A percentile compares a stretch with the other conserved stretches of the same genome.
These are phyloP conservation scores for Coptotermes formosanus DNA, from an alignment of 1,140 invertebrate genomes.

Conservation along the genomic window DNA sequence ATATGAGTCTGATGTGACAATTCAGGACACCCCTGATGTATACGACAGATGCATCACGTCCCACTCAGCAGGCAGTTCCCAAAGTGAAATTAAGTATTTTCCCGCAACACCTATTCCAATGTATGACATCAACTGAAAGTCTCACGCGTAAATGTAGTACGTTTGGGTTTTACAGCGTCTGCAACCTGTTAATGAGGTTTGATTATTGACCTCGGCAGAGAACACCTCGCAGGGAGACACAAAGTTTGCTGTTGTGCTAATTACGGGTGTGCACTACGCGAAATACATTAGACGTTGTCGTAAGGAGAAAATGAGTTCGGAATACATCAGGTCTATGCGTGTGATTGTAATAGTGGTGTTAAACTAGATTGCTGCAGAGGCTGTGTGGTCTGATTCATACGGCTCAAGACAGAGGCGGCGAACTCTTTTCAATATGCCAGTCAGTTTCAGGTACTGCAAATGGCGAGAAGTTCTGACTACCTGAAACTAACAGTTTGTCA, in stretches of 20 bases:
- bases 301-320: background rate
- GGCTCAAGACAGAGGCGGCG: too few relatives aligned
- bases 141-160: background rate
- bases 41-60: background rate
- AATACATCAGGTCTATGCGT: background rate
- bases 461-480: too few relatives aligned
- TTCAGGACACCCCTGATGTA: background rate
- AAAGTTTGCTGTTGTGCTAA: background rate
- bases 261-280: background rate
- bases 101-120: background rate
- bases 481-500: too few relatives aligned
- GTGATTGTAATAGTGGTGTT: too few relatives aligned
- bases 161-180: background rate
- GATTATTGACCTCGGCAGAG: background rate
- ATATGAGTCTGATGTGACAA: too few relatives aligned
- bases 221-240: background rate
- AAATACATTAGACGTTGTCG: background rate
- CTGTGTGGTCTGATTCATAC: too few relatives aligned
- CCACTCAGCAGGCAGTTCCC: background rate
- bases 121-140: background rate
- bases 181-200: background rate
- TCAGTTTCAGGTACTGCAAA: too few relatives aligned
- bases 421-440: too few relatives aligned
- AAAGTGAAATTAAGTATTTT: background rate
- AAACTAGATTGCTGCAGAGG: too few relatives aligned